A percentile compares a stretch with the other conserved stretches of the same genome.
Evolutionary conservation across 2,888 invertebrate genomes (phyloP).

Genomic region (Himalopsyche kuldschensis): DNA sequence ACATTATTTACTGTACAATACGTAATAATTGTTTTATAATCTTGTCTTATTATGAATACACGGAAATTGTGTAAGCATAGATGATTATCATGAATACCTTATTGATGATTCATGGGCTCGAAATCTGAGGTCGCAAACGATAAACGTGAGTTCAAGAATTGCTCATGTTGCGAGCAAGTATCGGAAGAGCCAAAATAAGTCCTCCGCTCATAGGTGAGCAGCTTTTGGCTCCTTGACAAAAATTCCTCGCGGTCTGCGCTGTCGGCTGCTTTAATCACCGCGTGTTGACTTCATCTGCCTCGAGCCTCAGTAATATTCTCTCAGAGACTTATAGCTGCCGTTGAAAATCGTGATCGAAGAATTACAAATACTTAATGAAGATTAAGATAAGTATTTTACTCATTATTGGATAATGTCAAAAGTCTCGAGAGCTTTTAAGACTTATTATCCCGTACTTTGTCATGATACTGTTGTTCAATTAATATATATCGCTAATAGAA

Average conservation of each 20-base stretch:
- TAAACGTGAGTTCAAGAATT: background rate
- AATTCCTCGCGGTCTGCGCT: background rate
- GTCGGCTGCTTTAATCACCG: background rate
- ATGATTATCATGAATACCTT: background rate
- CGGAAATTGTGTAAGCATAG: background rate
- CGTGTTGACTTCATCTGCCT: background rate
- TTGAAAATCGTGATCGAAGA: background rate
- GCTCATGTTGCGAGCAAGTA: background rate
- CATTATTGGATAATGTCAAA: too few relatives aligned
- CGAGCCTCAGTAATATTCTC: background rate
- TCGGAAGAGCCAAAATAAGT: background rate
- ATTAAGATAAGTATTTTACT: too few relatives aligned
- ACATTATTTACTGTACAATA: too few relatives aligned
- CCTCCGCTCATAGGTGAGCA: background rate
- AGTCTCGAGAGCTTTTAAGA: too few relatives aligned
- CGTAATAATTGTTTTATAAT: too few relatives aligned
- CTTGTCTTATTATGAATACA: background rate
- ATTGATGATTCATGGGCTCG: background rate
- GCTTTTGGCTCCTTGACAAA: background rate
- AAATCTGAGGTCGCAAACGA: background rate
- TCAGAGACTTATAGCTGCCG: background rate
- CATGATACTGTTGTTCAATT: too few relatives aligned
- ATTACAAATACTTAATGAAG: too few relatives aligned
- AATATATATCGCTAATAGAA: too few relatives aligned
- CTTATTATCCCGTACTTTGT: too few relatives aligned